phyloP scores from a whole-genome alignment of 2,797 vertebrate genomes.

The Malurus splendens region DNA sequence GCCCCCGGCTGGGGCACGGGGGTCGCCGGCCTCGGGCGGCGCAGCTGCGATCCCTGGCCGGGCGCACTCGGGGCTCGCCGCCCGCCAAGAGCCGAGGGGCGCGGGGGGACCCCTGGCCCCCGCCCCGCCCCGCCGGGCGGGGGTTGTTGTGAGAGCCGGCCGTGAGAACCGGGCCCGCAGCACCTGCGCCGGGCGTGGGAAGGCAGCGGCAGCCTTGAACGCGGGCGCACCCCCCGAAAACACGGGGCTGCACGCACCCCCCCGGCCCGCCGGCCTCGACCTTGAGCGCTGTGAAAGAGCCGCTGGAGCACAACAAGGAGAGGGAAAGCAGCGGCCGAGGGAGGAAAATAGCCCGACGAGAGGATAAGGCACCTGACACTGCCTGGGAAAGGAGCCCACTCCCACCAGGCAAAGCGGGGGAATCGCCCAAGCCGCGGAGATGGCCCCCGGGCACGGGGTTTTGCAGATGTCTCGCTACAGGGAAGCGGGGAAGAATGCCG shows the following conservation, averaged over 20 bases:
- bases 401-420: background rate
- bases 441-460: background rate
- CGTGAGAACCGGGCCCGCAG: background rate
- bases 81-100: background rate
- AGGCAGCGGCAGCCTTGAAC: constrained; percentile 5
- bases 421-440: background rate
- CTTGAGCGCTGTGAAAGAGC: background rate
- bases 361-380: constrained; percentile 32
- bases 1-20: background rate
- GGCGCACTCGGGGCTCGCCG: too few relatives aligned
- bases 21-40: background rate
- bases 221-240: background rate
- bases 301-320: background rate
- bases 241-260: background rate
- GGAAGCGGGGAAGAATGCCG: background rate
- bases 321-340: background rate
- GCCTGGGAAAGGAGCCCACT: background rate
- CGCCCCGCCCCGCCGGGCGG: background rate
- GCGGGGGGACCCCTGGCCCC: too few relatives aligned
- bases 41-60: background rate
- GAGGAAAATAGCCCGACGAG: background rate
- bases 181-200: constrained; percentile 22
- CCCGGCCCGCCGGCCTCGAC: background rate
- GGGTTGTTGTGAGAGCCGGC: background rate
- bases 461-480: background rate